These are phyloP conservation scores for Sphecodes monilicornis DNA, from an alignment of 2,888 invertebrate genomes.

Conservation along the genomic window DNA sequence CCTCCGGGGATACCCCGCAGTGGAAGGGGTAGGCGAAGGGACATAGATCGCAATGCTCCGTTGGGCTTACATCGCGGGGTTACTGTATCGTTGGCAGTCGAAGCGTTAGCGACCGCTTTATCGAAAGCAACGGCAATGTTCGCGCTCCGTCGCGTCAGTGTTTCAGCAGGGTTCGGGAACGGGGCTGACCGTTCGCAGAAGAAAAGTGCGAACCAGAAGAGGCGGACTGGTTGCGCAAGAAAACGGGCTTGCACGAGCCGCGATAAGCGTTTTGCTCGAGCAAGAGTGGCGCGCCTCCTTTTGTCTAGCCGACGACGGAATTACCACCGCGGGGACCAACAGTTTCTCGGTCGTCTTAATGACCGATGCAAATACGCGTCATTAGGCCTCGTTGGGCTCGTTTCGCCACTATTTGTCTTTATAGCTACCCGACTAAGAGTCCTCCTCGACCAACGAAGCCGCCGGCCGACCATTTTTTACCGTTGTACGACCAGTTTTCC, in stretches of 20 bases:
- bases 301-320: slow-evolving; percentile 61
- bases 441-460: slow-evolving; percentile 35
- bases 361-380: slow-evolving; percentile 75
- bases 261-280: slow-evolving; percentile 62
- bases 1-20: no score
- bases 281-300: slow-evolving; percentile 58
- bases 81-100: not conserved
- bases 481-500: slow-evolving; percentile 13
- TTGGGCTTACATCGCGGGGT: no score
- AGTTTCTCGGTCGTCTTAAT: slow-evolving; percentile 70
- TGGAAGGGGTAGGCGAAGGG: no score
- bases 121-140: not conserved
- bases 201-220: slow-evolving; percentile 18
- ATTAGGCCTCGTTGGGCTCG: slow-evolving; percentile 77
- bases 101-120: not conserved
- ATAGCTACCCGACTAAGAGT: slow-evolving; percentile 58
- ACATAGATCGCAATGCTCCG: no score
- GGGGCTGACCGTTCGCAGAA: not conserved
- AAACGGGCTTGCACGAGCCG: slow-evolving; percentile 57
- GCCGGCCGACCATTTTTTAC: slow-evolving; percentile 33
- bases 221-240: slow-evolving; percentile 57
- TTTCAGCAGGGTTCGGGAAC: not conserved
- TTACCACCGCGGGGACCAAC: slow-evolving; percentile 48
- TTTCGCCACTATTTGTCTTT: slow-evolving; percentile 76
- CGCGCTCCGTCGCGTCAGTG: not conserved